phyloP scores from a whole-genome alignment of 2,888 invertebrate genomes.

The Linnaemya tessellans region DNA sequence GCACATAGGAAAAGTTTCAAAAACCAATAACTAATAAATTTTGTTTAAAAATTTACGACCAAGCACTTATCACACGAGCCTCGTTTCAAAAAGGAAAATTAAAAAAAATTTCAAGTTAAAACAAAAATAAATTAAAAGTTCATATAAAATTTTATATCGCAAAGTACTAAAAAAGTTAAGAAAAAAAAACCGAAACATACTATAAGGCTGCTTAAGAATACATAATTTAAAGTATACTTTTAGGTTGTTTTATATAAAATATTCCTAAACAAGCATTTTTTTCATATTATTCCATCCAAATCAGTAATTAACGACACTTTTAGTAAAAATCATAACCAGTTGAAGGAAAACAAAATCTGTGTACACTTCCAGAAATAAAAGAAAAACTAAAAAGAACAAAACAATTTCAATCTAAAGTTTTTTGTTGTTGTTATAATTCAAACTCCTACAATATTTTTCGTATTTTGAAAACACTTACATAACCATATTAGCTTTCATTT shows the following conservation, averaged over 20 bases:
- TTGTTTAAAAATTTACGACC: neutral
- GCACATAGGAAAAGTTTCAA: too few relatives aligned
- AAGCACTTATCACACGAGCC: slow-evolving; percentile 25
- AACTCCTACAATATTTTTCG: slow-evolving; percentile 61
- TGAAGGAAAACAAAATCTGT: slow-evolving; percentile 7
- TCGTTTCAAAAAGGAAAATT: neutral
- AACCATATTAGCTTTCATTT: slow-evolving; percentile 51
- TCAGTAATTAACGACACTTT: slow-evolving; percentile 9
- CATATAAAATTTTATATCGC: neutral
- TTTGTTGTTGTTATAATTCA: slow-evolving; percentile 56
- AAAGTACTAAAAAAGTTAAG: slow-evolving; percentile 9
- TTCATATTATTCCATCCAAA: neutral
- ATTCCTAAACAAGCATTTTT: slow-evolving; percentile 31
- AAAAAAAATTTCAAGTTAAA: neutral
- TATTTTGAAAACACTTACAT: slow-evolving; percentile 65
- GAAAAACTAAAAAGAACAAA: neutral
- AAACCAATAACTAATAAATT: too few relatives aligned
- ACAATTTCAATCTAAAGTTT: slow-evolving; percentile 43
- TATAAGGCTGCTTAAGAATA: slow-evolving; percentile 13
- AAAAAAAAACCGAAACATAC: slow-evolving; percentile 30
- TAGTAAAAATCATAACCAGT: slow-evolving; percentile 3
- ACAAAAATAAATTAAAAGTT: neutral
- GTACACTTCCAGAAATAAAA: slow-evolving; percentile 22
- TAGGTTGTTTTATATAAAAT: neutral
- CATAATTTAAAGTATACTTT: slow-evolving; percentile 27